A percentile compares a stretch with the other conserved stretches of the same genome.
phyloP scores from a whole-genome alignment of 2,113 vertebrate species.

The Elachura formosa region DNA sequence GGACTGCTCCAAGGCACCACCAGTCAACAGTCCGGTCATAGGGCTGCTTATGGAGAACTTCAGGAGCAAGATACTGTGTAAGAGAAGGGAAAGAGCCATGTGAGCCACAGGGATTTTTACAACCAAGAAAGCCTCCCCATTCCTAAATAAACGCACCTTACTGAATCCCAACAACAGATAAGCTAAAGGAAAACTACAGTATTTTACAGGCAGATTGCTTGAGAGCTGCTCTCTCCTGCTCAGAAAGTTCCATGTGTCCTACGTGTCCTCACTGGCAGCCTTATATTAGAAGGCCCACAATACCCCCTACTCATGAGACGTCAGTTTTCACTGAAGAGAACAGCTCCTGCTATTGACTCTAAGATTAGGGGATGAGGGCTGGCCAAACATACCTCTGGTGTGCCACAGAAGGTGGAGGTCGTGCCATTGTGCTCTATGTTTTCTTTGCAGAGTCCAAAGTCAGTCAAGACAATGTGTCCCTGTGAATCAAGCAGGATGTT shows the following conservation, averaged over 20 bases:
- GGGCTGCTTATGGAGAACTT: slow-evolving; percentile 97
- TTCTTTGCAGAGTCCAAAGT: slow-evolving; percentile 98
- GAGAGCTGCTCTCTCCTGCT: background rate
- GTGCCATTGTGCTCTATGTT: slow-evolving; percentile 97
- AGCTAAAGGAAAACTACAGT: background rate
- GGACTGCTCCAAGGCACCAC: slow-evolving; percentile 97
- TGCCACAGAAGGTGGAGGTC: slow-evolving; percentile 97
- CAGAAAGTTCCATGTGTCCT: background rate
- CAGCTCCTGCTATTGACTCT: background rate
- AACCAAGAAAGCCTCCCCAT: background rate
- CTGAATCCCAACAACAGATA: background rate
- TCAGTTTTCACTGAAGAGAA: background rate
- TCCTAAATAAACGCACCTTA: background rate
- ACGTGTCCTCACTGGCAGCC: background rate
- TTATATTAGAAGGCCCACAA: background rate
- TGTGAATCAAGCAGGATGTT: slow-evolving; percentile 97
- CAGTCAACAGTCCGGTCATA: slow-evolving; percentile 97
- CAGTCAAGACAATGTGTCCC: slow-evolving; percentile 95
- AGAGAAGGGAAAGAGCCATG: background rate
- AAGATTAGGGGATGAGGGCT: background rate
- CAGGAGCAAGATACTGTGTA: slow-evolving; percentile 92
- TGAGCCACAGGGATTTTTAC: background rate
- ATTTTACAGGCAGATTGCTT: background rate
- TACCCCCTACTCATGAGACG: background rate
- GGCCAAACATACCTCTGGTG: slow-evolving; percentile 88